Conservation (phyloP, 92 coral and sea anemone species). For the Siderastrea radians region DNA sequence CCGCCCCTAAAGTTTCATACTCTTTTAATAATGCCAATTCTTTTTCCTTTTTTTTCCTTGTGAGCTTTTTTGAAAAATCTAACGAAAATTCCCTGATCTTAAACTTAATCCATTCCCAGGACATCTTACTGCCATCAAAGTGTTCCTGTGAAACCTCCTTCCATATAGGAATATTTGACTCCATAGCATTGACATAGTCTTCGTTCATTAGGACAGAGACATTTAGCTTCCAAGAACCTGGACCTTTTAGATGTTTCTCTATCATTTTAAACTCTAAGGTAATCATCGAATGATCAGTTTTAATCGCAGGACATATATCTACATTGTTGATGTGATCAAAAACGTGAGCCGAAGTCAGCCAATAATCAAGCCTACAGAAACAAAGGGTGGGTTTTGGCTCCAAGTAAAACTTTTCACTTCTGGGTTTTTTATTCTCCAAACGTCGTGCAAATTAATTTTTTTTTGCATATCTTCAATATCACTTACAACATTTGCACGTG, state of each 20-base stretch:
- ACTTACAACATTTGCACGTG: not conserved
- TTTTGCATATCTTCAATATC: not conserved
- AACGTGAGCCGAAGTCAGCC: too few relatives aligned
- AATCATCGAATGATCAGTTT: too few relatives aligned
- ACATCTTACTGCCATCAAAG: not conserved
- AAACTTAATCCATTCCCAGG: constrained; percentile 10
- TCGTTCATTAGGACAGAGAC: constrained; percentile 13
- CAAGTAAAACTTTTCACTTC: constrained; percentile 12
- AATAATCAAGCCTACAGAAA: constrained; percentile 27
- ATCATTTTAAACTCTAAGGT: too few relatives aligned
- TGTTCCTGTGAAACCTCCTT: not conserved
- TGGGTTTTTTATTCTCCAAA: constrained; percentile 18
- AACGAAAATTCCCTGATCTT: not conserved
- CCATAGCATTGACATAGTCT: constrained; percentile 24
- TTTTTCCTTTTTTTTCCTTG: constrained; percentile 17
- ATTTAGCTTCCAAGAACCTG: constrained; percentile 31
- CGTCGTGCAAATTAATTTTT: constrained; percentile 10
- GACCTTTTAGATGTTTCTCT: too few relatives aligned
- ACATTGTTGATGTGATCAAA: too few relatives aligned
- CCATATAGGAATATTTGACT: constrained; percentile 1
- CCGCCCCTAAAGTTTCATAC: not conserved
- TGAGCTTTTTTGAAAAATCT: constrained; percentile 3
- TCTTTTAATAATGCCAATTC: not conserved
- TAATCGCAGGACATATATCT: too few relatives aligned
- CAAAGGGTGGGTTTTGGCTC: constrained; percentile 20